Base-by-base conservation (phyloP, 2,888 invertebrate species). In the Andrena flavipes region DNA sequence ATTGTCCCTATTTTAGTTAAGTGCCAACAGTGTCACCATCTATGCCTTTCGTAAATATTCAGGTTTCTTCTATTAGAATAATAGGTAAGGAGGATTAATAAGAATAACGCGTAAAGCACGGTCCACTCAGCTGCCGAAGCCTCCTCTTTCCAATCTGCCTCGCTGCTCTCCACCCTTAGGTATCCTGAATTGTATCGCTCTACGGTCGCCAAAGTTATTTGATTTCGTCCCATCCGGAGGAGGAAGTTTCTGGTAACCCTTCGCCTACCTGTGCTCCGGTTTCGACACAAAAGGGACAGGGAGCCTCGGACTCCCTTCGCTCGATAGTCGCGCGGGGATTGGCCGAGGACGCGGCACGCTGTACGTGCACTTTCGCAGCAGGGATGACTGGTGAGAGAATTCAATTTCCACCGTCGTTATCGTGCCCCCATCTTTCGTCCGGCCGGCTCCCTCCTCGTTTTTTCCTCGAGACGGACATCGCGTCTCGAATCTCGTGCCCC, bases 391-490 rank as follows among this genome's bases (percentile, higher is more conserved):
- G 90, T 91, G 91, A 90, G 91, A 91, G 92, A 92, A 92, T 92
- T 93, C 92, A 92, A 92, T 93, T 93, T 92, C 91, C 92, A 91
- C 91, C 91, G 89, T 91, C 88, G 90, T 92, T 92, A 93, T 92
- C 92, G 88, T 89, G 85, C 87, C 88, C 89, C 89, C 90, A 93
- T 93, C 92, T 92, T 90, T 89, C 87, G 82, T 87, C 85, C 83
- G 84, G 84, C 64, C 54, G 84, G 84, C 75, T 87, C 85, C 84
- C 82, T 84, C 83, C 83, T 86, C 86, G 82, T 87, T 89, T 86
- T 81, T 85, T 73, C 76, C 74, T 68, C n/a, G 8, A 23, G 54
- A 26, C 62, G 56, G 51, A 60, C 64, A 82, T 76, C 35, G 35
- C 35, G 35, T 35, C 35, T 35, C 80, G 82, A 84, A 76, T 81